Evolutionary conservation across 2,888 invertebrate genomes (phyloP), one percentile per base, ranked within the genome.

Genomic region (Leptopterna dolabrata): DNA sequence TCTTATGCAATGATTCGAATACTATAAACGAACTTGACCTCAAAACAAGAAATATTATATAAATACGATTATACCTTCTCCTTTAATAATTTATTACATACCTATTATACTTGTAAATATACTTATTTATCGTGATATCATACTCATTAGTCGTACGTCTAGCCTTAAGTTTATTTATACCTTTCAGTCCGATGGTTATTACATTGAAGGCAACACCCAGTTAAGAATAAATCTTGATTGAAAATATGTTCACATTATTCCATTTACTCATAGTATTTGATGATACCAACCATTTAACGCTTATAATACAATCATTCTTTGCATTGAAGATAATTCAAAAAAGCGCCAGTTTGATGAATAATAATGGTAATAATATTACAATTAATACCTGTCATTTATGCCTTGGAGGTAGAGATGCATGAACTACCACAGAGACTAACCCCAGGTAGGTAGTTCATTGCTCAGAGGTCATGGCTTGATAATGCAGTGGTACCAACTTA

Each of bases 1-100:
- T 73, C 73, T 41, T 30, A 73, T 73, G 36, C 73, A 73, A 73
- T 73, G 73, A 73, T 73, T 73, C 19, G 73, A 73, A 73, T 73
- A 73, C 36, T 73, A 41, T 36, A 73, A 73, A 73, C 73, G 73
- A 73, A 73, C 36, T 73, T 19, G 73, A 73, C 73, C 73, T 73
- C 73, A 73, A 73, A 73, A 73, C 30, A 73, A 36, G 41, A 30
- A 30, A 73, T 36, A 36, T 30, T 36, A 73, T 30, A n/a, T 30
- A 36, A 36, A 30, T 36, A 36, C 16, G 14, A 19, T 36, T 73
- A 13, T 73, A 36, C 4, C 11, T 73, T 41, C 7, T 73, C 29
- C 73, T 73, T 41, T 36, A 73, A 36, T 36, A 73, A 73, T 36
- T 73, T 73, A 73, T 73, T 63, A 63, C 63, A 7, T 63, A 41